Evolutionary conservation across 2,113 vertebrate species (phyloP), one percentile per base, ranked within the genome.

Genomic region (Malurus cyaneus): DNA sequence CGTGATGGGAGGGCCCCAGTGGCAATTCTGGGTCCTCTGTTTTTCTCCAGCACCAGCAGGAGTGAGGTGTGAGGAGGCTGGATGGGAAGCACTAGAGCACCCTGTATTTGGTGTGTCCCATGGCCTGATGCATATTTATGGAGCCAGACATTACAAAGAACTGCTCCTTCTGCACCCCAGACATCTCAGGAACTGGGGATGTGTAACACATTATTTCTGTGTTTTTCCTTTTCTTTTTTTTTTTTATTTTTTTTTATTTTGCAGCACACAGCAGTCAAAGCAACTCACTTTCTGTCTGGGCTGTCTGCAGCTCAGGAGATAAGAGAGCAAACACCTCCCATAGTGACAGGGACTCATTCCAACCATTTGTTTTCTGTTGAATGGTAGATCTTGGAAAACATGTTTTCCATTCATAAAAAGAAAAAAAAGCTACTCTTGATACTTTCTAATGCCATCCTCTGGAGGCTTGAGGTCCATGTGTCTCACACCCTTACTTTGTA

Each of bases 401-500:
- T 88, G 41, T 93, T 93, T 93, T 83, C 61, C 82, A 78, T 91
- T 94, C 74, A 85, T 59, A 80, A 80, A 88, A 85, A 66, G 17
- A 4, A 28, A 9, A 54, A 52, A 23, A 24, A 6, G 0, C 73
- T 70, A 26, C 67, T 80, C 52, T 86, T 24, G 26, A 2, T 92
- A 54, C 56, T 95, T 96, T 83, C 56, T 57, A 65, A 2, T 83
- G 80, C 80, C 57, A 69, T 94, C 60, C 74, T 93, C 92, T 78
- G 69, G 82, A 89, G 88, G 67, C 56, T 90, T 71, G 53, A 88
- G 72, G 90, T 71, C 85, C 52, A 74, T 78, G 80, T 92, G 92
- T 96, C 82, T 78, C 85, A 86, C 80, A 50, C 91, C 72, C 72
- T 88, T 86, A 74, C 69, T 92, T 86, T 96, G 88, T 70, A 81